phyloP scores from a whole-genome alignment of 2,113 vertebrate species.

The Raja brachyura region DNA sequence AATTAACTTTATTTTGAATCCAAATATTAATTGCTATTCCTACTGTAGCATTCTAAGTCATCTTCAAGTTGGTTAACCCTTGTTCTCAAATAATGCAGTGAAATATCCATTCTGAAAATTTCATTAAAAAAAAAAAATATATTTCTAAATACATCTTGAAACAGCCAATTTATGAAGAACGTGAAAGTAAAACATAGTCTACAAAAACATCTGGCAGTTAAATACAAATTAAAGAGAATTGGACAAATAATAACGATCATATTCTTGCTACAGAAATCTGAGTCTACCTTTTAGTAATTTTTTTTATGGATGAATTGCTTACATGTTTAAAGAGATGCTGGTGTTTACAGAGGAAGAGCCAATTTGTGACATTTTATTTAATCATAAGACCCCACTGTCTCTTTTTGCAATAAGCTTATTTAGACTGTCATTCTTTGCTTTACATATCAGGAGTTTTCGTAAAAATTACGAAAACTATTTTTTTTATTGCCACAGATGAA shows the following conservation, averaged over 20 bases:
- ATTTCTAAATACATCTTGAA: background rate
- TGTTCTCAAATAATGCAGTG: background rate
- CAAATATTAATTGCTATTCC: background rate
- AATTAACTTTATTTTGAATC: background rate
- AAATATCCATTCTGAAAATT: background rate
- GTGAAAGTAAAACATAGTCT: background rate
- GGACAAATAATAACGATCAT: background rate
- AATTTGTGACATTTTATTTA: conserved; percentile 21
- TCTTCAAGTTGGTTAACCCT: background rate
- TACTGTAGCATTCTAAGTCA: background rate
- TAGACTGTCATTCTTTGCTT: background rate
- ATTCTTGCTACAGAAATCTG: background rate
- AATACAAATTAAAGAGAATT: background rate
- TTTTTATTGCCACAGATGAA: background rate
- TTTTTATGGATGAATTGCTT: conserved; percentile 24
- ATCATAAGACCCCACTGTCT: background rate
- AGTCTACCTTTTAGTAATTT: background rate
- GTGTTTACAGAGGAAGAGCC: background rate
- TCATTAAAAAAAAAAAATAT: background rate
- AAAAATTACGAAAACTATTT: background rate
- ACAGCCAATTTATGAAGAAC: background rate
- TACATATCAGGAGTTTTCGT: background rate
- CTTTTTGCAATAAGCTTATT: background rate
- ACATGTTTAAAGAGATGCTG: conserved; percentile 1
- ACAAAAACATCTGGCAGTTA: conserved; percentile 1